Percentiles rank a stretch among this genome's conserved stretches.
Evolutionary conservation across 2,797 vertebrate species (phyloP).

Genomic region (Lepilemur septentrionalis): DNA sequence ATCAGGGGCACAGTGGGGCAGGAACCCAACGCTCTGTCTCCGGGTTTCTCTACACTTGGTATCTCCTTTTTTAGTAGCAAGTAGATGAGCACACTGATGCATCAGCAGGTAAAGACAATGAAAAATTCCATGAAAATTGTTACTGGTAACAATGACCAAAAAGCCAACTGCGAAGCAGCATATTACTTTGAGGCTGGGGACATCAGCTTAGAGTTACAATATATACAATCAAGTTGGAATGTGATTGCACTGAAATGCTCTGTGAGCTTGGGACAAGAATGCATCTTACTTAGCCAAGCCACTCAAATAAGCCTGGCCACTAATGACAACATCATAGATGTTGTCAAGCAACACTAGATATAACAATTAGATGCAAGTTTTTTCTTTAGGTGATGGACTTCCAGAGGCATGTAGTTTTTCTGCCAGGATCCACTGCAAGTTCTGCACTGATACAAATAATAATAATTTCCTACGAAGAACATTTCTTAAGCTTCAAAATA

Average conservation of each 20-base stretch:
- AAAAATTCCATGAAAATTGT: not conserved
- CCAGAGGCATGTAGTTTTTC: not conserved
- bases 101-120: not conserved
- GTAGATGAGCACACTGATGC: not conserved
- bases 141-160: not conserved
- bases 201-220: not conserved
- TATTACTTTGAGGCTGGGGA: not conserved
- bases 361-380: not conserved
- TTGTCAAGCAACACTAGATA: not conserved
- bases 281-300: not conserved
- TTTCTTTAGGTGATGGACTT: not conserved
- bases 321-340: not conserved
- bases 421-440: not conserved
- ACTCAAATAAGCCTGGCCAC: not conserved
- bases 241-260: not conserved
- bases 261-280: not conserved
- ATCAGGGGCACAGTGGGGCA: not conserved
- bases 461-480: not conserved
- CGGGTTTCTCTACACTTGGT: not conserved
- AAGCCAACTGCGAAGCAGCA: not conserved
- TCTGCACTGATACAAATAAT: not conserved
- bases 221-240: not conserved
- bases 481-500: not conserved
- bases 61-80: not conserved
- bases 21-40: not conserved